These are phyloP conservation scores for Lota lota DNA, from an alignment of 2,113 vertebrate genomes.

Conservation along the genomic window DNA sequence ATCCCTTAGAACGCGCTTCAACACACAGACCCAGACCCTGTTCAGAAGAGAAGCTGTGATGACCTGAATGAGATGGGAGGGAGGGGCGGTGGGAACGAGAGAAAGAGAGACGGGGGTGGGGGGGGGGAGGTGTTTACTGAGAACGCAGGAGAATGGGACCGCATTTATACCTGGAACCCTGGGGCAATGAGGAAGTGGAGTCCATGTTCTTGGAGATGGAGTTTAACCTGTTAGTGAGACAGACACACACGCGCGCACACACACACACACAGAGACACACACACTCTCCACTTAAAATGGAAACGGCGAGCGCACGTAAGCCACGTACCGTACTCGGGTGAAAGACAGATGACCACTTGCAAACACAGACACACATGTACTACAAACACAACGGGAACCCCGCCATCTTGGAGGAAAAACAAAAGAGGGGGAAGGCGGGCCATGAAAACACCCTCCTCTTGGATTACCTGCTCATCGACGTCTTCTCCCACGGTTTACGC, in stretches of 20 bases:
- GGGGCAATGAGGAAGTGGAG: slow-evolving; percentile 57
- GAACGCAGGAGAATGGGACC: slow-evolving; percentile 26
- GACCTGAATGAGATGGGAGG: slow-evolving; percentile 21
- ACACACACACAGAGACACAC: not conserved
- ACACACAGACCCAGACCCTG: slow-evolving; percentile 15
- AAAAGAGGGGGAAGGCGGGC: not conserved
- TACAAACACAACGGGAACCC: not conserved
- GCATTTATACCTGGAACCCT: slow-evolving; percentile 64
- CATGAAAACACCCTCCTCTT: slow-evolving; percentile 18
- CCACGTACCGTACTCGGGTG: not conserved
- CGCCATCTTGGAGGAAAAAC: too few relatives aligned
- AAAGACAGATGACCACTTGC: not conserved
- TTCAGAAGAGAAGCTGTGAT: slow-evolving; percentile 12
- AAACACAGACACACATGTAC: slow-evolving; percentile 13
- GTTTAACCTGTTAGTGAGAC: slow-evolving; percentile 80
- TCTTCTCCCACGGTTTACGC: slow-evolving; percentile 86
- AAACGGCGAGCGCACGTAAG: slow-evolving; percentile 26
- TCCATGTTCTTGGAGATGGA: slow-evolving; percentile 72
- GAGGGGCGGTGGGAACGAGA: too few relatives aligned
- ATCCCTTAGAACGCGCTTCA: slow-evolving; percentile 49
- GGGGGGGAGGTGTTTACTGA: slow-evolving; percentile 11
- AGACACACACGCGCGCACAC: slow-evolving; percentile 11
- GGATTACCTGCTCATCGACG: slow-evolving; percentile 78
- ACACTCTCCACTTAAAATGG: slow-evolving; percentile 58
- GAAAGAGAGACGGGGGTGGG: slow-evolving; percentile 7